Base-by-base conservation (phyloP, 1,140 invertebrate species). In the Eufriesea mexicana region DNA sequence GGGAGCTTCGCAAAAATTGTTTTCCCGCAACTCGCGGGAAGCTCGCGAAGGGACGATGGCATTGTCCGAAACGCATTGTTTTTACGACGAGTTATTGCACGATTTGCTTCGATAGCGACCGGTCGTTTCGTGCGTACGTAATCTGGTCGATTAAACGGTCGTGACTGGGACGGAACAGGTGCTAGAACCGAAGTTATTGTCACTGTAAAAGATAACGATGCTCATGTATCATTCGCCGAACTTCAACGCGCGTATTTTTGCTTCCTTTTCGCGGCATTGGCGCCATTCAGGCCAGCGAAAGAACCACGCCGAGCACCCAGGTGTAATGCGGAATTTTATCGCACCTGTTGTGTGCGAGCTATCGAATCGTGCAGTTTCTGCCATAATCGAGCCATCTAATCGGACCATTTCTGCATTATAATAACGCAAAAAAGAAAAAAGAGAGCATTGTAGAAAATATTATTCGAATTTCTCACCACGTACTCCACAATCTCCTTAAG, bases 151-250 rank as follows among this genome's bases (percentile, higher is more conserved):
- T 78, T 78, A 57, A 76, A 75, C 70, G 62, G n/a, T 64, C 70
- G 73, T 75, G 73, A 82, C 73, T 76, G 64, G 18, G 49, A 68
- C 45, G 35, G n/a, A 75, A 82, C 73, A 75, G 72, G 71, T 59
- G 80, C 61, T 68, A 70, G 62, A 57, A 76, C 62, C 25, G 23
- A 59, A 49, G 72, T 82, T 76, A 82, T 82, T 35, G 80, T 82
- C 73, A 82, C 74, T 59, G 54, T 82, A 82, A 82, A 82, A 67
- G 55, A 54, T 82, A 82, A 75, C 80, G 73, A 68, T 67, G 62
- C 9, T 28, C n/a, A 20, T 47, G 57, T 49, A 66, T 51, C 57
- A 25, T 62, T 49, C 45, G 9, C 20, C 10, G 35, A 59, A 73
- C 20, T 57, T 42, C 51, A 28, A 45, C n/a, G 20, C 35, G 9